phyloP scores from a whole-genome alignment of 2,888 invertebrate genomes.

The Molorchus minor region DNA sequence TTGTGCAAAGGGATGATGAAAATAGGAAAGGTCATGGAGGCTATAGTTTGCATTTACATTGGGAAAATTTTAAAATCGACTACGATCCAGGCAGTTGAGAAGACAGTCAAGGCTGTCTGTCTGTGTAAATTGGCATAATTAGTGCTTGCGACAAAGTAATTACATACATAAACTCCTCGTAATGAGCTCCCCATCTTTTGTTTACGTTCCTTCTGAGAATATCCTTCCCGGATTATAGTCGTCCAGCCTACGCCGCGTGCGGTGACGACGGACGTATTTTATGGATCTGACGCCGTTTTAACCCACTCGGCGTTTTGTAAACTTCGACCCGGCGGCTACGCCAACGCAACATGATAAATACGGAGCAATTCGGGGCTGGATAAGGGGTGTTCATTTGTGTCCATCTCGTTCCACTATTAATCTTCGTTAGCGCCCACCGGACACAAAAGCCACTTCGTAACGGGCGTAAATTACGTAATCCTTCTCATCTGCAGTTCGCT shows the following conservation, averaged over 20 bases:
- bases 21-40: neutral
- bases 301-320: conserved; percentile 11
- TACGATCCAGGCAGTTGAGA: too few species aligned
- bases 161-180: neutral
- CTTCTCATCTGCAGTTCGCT: neutral
- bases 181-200: neutral
- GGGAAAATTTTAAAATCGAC: too few species aligned
- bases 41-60: neutral
- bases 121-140: neutral
- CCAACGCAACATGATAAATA: conserved; percentile 12
- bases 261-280: conserved; percentile 19
- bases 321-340: neutral
- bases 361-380: conserved; percentile 5
- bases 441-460: conserved; percentile 1
- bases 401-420: conserved; percentile 2
- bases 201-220: neutral
- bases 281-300: conserved; percentile 13
- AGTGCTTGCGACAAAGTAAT: neutral
- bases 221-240: neutral
- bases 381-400: neutral
- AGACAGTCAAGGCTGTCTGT: neutral
- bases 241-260: neutral
- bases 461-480: neutral
- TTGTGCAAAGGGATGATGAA: conserved; percentile 4
- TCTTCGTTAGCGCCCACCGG: neutral